These are phyloP conservation scores for Megamerina dolium DNA, from an alignment of 2,888 invertebrate species.

Conservation along the genomic window DNA sequence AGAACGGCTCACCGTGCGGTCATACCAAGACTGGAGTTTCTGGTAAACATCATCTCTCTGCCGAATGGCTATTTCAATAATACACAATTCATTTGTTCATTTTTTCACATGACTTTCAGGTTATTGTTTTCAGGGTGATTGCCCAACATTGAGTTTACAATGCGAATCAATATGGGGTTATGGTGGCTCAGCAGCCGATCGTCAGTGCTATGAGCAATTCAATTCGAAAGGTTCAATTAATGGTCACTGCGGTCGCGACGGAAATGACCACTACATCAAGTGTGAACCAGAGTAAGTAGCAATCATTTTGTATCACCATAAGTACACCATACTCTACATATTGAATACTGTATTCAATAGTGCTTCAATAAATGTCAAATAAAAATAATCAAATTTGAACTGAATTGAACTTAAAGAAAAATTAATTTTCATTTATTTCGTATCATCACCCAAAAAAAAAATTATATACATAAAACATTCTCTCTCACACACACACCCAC, in stretches of 20 bases:
- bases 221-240: conserved; percentile 92
- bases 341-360: too few relatives aligned
- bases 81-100: too few relatives aligned
- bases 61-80: too few relatives aligned
- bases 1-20: conserved; percentile 87
- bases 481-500: too few relatives aligned
- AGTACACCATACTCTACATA: too few relatives aligned
- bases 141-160: conserved; percentile 81
- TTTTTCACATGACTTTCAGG: conserved; percentile 53
- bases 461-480: too few relatives aligned
- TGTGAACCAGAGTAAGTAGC: conserved; percentile 75
- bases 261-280: conserved; percentile 70
- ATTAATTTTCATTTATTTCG: not conserved
- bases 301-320: too few relatives aligned
- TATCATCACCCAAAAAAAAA: too few relatives aligned
- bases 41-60: conserved; percentile 28
- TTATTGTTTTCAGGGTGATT: conserved; percentile 87
- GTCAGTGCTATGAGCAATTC: conserved; percentile 88
- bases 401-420: not conserved
- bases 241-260: conserved; percentile 89
- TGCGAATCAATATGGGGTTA: conserved; percentile 93
- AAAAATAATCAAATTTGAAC: too few relatives aligned
- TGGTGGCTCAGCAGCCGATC: conserved; percentile 74
- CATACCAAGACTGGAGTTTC: conserved; percentile 47
- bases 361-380: too few relatives aligned